These are phyloP conservation scores for Mobula birostris DNA, from an alignment of 2,113 vertebrate species.

Conservation along the genomic window DNA sequence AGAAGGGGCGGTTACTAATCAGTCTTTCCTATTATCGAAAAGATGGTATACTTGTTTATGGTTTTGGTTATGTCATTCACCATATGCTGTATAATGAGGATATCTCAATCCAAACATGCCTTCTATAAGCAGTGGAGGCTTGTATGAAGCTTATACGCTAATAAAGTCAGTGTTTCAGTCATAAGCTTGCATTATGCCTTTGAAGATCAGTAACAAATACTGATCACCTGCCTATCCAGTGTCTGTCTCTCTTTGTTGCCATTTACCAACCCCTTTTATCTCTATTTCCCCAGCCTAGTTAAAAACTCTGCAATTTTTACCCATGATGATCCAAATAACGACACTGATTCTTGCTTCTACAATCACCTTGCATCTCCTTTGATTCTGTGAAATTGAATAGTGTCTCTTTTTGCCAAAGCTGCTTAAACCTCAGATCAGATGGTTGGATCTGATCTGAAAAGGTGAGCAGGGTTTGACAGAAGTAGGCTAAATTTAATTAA, in stretches of 20 bases:
- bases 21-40: neutral
- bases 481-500: too few species aligned
- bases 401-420: too few species aligned
- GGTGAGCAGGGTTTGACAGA: neutral
- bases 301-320: too few species aligned
- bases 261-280: neutral
- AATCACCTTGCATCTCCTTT: too few species aligned
- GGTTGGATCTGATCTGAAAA: neutral
- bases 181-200: neutral
- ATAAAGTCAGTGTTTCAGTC: neutral
- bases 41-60: neutral
- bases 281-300: too few species aligned
- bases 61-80: neutral
- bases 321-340: neutral
- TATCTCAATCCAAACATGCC: neutral
- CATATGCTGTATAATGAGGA: neutral
- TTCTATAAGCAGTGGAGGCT: neutral
- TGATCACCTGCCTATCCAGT: neutral
- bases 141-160: neutral
- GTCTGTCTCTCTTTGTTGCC: neutral
- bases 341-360: neutral
- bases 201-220: neutral
- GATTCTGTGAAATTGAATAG: neutral
- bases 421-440: neutral
- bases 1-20: neutral